These are phyloP conservation scores for Agrilus planipennis DNA, from an alignment of 1,140 invertebrate species.

Conservation along the genomic window DNA sequence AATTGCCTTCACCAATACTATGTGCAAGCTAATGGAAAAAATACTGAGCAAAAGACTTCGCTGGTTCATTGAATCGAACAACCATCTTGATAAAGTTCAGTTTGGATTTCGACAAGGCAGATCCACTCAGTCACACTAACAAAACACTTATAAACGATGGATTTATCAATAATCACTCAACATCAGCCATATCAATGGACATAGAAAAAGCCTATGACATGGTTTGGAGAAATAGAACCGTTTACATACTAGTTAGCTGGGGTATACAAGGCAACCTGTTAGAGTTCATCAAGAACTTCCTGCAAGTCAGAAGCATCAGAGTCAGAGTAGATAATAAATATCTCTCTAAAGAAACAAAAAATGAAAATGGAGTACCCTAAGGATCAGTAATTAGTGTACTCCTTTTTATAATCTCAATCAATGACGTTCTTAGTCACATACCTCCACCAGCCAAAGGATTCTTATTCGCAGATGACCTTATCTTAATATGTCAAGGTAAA, in stretches of 20 bases:
- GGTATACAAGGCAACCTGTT: not conserved
- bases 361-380: not conserved
- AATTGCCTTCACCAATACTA: not conserved
- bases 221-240: not conserved
- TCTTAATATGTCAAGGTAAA: not conserved
- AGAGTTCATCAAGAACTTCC: not conserved
- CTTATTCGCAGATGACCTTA: not conserved
- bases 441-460: not conserved
- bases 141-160: not conserved
- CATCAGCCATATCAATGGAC: not conserved
- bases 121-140: not conserved
- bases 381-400: not conserved
- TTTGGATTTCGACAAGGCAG: not conserved
- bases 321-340: not conserved
- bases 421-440: not conserved
- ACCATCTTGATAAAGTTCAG: not conserved
- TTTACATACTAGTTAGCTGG: not conserved
- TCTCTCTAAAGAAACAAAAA: not conserved
- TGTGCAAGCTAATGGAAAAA: conserved; percentile 1
- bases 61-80: not conserved
- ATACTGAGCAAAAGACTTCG: not conserved
- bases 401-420: not conserved
- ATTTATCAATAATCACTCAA: not conserved
- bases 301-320: not conserved
- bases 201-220: not conserved